These are phyloP conservation scores for Tetragnatha montana DNA, from an alignment of 2,888 invertebrate species.

Conservation along the genomic window DNA sequence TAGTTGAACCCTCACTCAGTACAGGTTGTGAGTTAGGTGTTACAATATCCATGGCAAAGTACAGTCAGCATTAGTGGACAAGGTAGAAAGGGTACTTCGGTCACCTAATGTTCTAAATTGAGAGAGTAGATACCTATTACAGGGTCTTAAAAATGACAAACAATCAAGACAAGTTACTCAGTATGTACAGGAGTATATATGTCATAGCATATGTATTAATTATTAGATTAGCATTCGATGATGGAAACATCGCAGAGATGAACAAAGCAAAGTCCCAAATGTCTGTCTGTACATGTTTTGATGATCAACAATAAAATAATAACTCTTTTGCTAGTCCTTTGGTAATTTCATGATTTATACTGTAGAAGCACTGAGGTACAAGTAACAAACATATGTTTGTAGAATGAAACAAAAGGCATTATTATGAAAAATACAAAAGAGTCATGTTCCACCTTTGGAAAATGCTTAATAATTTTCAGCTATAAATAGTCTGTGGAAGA, in stretches of 20 bases:
- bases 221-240: constrained; percentile 53
- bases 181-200: constrained; percentile 69
- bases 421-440: constrained; percentile 49
- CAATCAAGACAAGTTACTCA: constrained; percentile 60
- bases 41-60: constrained; percentile 31
- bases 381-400: constrained; percentile 36
- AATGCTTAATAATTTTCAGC: constrained; percentile 41
- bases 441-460: constrained; percentile 14
- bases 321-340: constrained; percentile 9
- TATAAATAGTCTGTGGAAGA: constrained; percentile 69
- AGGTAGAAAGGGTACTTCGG: constrained; percentile 36
- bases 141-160: constrained; percentile 58
- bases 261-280: constrained; percentile 41
- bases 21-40: constrained; percentile 32
- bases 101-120: constrained; percentile 44
- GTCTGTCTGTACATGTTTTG: constrained; percentile 45
- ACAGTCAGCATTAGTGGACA: constrained; percentile 19
- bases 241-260: constrained; percentile 27
- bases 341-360: constrained; percentile 3
- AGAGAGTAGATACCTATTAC: constrained; percentile 54
- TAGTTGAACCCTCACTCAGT: constrained; percentile 27
- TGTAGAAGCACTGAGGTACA: constrained; percentile 59
- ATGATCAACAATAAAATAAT: constrained; percentile 35
- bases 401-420: constrained; percentile 35
- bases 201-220: constrained; percentile 49